Percentiles rank a stretch among this genome's conserved stretches.
These are phyloP conservation scores for Piprites chloris DNA, from an alignment of 2,113 vertebrate genomes.

Conservation along the genomic window DNA sequence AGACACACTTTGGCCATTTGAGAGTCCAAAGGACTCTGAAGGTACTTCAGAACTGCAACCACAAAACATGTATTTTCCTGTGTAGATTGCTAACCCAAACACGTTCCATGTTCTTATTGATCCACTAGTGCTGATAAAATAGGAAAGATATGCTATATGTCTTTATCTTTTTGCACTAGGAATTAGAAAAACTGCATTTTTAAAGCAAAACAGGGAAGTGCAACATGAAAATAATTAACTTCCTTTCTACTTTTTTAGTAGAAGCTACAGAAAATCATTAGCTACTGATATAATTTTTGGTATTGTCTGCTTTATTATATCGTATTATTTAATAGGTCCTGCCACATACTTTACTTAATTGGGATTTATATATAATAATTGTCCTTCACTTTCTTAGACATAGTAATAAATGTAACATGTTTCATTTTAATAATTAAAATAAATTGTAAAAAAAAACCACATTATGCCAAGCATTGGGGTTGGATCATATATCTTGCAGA, in stretches of 20 bases:
- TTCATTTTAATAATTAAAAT: background rate
- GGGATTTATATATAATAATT: background rate
- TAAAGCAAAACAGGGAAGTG: background rate
- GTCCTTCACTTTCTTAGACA: background rate
- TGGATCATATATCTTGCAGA: background rate
- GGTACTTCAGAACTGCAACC: background rate
- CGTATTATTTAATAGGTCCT: background rate
- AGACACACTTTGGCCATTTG: background rate
- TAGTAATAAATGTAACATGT: background rate
- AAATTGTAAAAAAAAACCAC: background rate
- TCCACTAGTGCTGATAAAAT: background rate
- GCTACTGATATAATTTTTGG: background rate
- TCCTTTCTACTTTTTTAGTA: background rate
- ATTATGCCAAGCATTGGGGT: background rate
- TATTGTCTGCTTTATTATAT: background rate
- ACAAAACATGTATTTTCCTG: background rate
- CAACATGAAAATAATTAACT: background rate
- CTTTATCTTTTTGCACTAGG: background rate
- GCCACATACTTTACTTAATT: background rate
- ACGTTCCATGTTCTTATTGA: background rate
- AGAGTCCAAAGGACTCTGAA: background rate
- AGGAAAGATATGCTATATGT: too few relatives aligned
- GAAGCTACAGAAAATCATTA: background rate
- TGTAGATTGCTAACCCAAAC: background rate
- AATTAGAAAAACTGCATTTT: background rate